phyloP scores from a whole-genome alignment of 2,888 invertebrate species.

The Mactromeris polynyma region DNA sequence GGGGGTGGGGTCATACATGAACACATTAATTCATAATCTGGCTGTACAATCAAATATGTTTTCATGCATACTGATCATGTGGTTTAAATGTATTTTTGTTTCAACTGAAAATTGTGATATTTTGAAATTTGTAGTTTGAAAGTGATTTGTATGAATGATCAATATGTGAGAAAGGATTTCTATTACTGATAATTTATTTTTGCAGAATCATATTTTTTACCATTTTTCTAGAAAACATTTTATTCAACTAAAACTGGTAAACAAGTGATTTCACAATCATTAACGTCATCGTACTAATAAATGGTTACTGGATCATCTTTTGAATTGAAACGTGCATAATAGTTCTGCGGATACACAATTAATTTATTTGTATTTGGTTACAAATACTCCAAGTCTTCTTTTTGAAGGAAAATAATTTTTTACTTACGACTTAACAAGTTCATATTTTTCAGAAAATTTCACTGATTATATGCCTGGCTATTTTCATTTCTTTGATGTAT shows the following conservation, averaged over 20 bases:
- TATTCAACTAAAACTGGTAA: neutral
- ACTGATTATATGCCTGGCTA: too few species aligned
- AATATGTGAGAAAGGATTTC: neutral
- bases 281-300: too few species aligned
- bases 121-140: constrained; percentile 17
- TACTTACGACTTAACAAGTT: too few species aligned
- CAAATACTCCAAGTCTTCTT: neutral
- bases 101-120: constrained; percentile 45
- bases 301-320: neutral
- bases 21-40: constrained; percentile 3
- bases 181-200: neutral
- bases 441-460: too few species aligned
- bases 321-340: neutral
- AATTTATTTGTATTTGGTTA: neutral
- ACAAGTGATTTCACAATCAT: too few species aligned
- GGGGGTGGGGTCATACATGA: neutral
- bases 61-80: neutral
- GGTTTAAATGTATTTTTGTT: constrained; percentile 4
- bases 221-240: neutral
- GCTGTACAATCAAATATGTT: constrained; percentile 8
- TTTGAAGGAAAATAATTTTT: too few species aligned
- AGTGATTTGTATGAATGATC: neutral
- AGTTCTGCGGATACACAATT: neutral
- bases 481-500: too few species aligned
- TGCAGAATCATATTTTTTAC: neutral